A percentile compares a stretch with the other conserved stretches of the same genome.
Evolutionary conservation across 2,797 vertebrate genomes (phyloP).

Genomic region (Bothrops alternatus): DNA sequence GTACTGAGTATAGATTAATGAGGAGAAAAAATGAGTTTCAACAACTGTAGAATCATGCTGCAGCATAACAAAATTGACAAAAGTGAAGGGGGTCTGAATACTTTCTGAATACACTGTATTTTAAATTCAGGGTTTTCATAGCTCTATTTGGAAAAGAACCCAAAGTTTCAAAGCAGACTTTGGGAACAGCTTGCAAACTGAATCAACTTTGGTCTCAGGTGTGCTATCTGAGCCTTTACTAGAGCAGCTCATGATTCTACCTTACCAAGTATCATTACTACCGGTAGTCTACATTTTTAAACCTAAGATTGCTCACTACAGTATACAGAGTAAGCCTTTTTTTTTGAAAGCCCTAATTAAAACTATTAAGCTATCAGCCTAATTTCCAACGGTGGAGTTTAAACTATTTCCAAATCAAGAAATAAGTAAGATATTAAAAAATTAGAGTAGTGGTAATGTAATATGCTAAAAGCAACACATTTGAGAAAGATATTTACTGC

Average conservation of each 20-base stretch:
- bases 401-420: not conserved
- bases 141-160: not conserved
- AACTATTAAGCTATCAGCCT: not conserved
- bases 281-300: not conserved
- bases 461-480: not conserved
- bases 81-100: not conserved
- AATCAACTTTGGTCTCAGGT: not conserved
- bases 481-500: not conserved
- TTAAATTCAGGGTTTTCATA: not conserved
- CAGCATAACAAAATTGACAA: not conserved
- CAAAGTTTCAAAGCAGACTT: not conserved
- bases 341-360: not conserved
- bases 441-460: accelerated
- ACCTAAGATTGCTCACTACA: not conserved
- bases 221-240: not conserved
- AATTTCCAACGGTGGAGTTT: not conserved
- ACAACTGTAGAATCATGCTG: not conserved
- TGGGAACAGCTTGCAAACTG: not conserved
- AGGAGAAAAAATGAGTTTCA: not conserved
- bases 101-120: not conserved
- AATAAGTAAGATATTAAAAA: not conserved
- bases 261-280: not conserved
- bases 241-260: not conserved
- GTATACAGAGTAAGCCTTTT: not conserved
- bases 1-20: not conserved